Evolutionary conservation across 1,140 invertebrate species (phyloP).

Genomic region (Gryllus bimaculatus): DNA sequence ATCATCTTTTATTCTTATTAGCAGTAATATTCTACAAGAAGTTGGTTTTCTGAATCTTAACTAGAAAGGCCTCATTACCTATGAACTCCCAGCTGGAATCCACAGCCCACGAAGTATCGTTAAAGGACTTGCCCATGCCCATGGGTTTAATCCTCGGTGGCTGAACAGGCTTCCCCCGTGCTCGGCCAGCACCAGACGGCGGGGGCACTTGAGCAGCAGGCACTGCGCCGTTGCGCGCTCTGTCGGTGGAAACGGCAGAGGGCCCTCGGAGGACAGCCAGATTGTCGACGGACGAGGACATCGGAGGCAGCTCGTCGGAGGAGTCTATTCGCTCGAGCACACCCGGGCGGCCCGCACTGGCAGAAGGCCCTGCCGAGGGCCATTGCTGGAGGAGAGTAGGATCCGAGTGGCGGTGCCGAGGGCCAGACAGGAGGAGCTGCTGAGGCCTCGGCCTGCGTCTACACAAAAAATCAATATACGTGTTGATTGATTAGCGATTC

Average conservation of each 20-base stretch:
- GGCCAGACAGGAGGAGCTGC: conserved; percentile 19
- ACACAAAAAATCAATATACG: background rate
- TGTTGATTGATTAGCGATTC: no score
- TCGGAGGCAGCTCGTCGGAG: conserved; percentile 35
- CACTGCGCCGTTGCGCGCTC: background rate
- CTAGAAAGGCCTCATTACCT: conserved; percentile 37
- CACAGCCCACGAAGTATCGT: conserved; percentile 65
- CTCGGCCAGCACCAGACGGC: conserved; percentile 34
- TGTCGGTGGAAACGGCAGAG: background rate
- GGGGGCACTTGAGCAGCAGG: background rate
- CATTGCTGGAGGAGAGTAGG: conserved; percentile 36
- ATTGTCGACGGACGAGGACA: conserved; percentile 63
- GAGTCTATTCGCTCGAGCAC: conserved; percentile 48
- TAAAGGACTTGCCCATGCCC: conserved; percentile 25
- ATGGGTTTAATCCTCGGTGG: conserved; percentile 46
- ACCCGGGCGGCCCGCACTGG: conserved; percentile 24
- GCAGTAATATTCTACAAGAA: no score
- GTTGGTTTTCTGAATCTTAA: no score
- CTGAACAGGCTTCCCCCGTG: conserved; percentile 57
- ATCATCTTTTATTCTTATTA: no score
- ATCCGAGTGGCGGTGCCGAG: conserved; percentile 50
- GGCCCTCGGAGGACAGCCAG: conserved; percentile 8
- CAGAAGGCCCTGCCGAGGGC: conserved; percentile 29
- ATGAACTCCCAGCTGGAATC: conserved; percentile 84
- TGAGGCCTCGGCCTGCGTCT: conserved; percentile 29